Conservation (phyloP, 2,888 invertebrate species). For the Nesidiocoris tenuis region DNA sequence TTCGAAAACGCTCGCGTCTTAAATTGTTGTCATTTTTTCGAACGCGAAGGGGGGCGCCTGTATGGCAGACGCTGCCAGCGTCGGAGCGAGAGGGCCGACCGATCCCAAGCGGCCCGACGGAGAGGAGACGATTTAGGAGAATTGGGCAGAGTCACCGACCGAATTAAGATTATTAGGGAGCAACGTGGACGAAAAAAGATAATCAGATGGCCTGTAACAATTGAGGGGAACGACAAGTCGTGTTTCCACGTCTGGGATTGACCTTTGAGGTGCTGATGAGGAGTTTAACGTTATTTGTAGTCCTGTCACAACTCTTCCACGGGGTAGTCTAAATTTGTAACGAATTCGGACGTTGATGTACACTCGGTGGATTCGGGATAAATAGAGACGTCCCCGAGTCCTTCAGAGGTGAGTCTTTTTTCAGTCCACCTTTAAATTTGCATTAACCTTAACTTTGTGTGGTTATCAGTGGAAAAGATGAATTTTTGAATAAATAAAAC, state of each 20-base stretch:
- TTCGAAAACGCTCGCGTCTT: conserved; percentile 24
- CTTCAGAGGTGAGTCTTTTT: too few relatives aligned
- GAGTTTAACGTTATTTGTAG: not conserved
- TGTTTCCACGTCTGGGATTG: not conserved
- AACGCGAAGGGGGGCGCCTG: not conserved
- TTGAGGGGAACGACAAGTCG: not conserved
- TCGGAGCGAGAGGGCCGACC: not conserved
- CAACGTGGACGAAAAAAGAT: not conserved
- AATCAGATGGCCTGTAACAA: not conserved
- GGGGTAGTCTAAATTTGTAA: not conserved
- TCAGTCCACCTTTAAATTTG: too few relatives aligned
- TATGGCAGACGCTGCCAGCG: conserved; percentile 13
- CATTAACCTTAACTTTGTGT: too few relatives aligned
- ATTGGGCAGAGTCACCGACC: too few relatives aligned
- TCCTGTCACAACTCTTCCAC: not conserved
- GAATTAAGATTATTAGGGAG: not conserved
- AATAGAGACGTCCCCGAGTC: too few relatives aligned
- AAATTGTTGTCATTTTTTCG: conserved; percentile 36
- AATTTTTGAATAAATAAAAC: too few relatives aligned
- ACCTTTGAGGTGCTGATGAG: not conserved
- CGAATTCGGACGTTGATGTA: not conserved
- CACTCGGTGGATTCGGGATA: too few relatives aligned
- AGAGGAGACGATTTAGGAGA: too few relatives aligned
- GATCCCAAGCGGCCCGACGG: not conserved
- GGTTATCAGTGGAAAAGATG: too few relatives aligned